A percentile compares a stretch with the other conserved stretches of the same genome.
Conservation (phyloP, 37 sponge, comb jelly and placozoan species). For the Cladorhizidae sp. region DNA sequence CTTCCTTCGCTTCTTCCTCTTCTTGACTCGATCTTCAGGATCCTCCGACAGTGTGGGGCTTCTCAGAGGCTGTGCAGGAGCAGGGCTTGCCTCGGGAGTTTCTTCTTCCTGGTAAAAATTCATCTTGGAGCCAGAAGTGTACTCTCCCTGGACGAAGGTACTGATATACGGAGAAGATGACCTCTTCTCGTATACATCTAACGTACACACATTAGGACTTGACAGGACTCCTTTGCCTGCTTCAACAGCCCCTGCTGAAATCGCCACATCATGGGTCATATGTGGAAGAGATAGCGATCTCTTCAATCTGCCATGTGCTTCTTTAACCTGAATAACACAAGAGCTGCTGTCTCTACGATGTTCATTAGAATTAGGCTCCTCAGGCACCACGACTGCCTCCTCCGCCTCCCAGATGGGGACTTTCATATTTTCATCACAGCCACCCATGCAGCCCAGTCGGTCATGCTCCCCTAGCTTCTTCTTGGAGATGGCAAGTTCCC, state of each 20-base stretch:
- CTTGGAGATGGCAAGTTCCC: constrained; percentile 59
- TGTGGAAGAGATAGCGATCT: no score
- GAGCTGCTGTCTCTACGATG: no score
- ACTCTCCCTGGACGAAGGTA: background rate
- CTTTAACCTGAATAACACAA: no score
- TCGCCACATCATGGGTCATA: no score
- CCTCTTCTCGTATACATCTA: background rate
- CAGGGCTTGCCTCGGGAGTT: background rate
- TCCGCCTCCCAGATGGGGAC: no score
- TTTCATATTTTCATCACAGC: no score
- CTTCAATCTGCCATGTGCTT: no score
- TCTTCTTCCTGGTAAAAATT: background rate
- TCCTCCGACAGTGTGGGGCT: background rate
- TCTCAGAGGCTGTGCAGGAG: background rate
- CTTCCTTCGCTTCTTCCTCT: background rate
- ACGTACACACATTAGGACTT: background rate
- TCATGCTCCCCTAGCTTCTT: constrained; percentile 46
- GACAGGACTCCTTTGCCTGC: no score
- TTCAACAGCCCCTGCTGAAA: no score
- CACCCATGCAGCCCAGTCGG: background rate
- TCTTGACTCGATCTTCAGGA: no score
- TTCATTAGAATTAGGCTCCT: no score
- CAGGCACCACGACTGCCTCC: no score
- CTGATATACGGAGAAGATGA: background rate
- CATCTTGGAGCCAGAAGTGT: background rate